Conservation (phyloP, 2,797 vertebrate species). For the Huso huso region DNA sequence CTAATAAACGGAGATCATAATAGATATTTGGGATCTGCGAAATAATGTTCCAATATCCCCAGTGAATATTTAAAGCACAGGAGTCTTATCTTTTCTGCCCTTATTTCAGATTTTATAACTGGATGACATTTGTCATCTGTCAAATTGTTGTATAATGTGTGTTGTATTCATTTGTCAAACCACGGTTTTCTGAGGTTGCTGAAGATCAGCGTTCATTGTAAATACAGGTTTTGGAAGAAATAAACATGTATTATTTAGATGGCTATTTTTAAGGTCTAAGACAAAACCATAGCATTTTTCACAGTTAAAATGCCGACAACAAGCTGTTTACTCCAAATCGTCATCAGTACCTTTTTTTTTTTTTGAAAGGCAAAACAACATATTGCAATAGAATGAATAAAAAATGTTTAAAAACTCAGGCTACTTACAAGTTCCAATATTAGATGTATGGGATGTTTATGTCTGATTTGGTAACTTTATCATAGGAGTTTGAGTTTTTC, state of each 20-base stretch:
- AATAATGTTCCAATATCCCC: conserved; percentile 72
- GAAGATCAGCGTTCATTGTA: conserved; percentile 45
- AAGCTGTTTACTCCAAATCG: not conserved
- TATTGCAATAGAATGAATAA: too few species aligned
- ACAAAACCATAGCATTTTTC: conserved; percentile 31
- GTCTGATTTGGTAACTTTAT: too few species aligned
- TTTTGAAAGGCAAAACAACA: conserved; percentile 2
- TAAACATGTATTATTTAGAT: conserved; percentile 52
- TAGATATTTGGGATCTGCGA: conserved; percentile 65
- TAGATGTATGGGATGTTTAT: too few species aligned
- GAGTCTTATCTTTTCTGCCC: conserved; percentile 73
- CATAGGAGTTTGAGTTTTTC: too few species aligned
- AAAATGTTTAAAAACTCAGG: too few species aligned
- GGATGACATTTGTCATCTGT: conserved; percentile 76
- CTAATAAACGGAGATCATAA: conserved; percentile 57
- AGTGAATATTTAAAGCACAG: conserved; percentile 73
- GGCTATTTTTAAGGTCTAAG: conserved; percentile 60
- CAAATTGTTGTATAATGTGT: conserved; percentile 70
- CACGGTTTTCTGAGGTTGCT: conserved; percentile 51
- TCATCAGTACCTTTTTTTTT: conserved; percentile 41
- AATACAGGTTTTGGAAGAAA: conserved; percentile 58
- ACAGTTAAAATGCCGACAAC: too few species aligned
- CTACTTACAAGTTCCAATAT: too few species aligned
- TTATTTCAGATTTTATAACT: conserved; percentile 71
- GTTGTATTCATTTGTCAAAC: conserved; percentile 77